These are phyloP conservation scores for Thunnus thynnus DNA, from an alignment of 2,113 vertebrate species.

Conservation along the genomic window DNA sequence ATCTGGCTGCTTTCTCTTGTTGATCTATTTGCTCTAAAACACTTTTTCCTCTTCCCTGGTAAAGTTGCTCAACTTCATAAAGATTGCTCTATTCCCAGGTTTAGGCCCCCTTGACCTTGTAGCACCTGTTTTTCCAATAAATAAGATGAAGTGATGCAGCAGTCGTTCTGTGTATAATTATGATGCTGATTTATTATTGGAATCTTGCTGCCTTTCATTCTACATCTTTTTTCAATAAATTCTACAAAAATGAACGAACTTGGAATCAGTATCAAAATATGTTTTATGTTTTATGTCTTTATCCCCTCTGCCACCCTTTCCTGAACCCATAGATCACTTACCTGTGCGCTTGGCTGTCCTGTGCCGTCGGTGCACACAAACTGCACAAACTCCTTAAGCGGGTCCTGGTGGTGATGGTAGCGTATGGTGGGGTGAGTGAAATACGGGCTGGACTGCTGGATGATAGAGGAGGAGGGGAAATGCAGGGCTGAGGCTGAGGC, in stretches of 20 bases:
- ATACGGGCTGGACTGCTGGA: slow-evolving; percentile 97
- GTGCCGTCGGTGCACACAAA: slow-evolving; percentile 95
- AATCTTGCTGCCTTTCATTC: slow-evolving; percentile 2
- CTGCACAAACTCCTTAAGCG: slow-evolving; percentile 97
- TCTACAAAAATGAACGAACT: not conserved
- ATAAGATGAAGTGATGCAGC: slow-evolving; percentile 5
- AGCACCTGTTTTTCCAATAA: not conserved
- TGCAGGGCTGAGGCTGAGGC: slow-evolving; percentile 96
- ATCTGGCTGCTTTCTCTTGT: slow-evolving; percentile 50
- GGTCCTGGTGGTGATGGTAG: slow-evolving; percentile 97
- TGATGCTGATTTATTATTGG: not conserved
- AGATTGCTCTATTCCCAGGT: slow-evolving; percentile 3
- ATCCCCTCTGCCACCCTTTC: not conserved
- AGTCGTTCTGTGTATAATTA: not conserved
- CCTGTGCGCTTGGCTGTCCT: slow-evolving; percentile 93
- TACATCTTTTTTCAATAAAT: not conserved
- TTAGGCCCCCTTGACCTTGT: slow-evolving; percentile 9
- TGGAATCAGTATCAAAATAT: not conserved
- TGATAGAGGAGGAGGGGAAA: slow-evolving; percentile 97
- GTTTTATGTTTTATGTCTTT: not conserved
- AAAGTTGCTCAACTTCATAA: slow-evolving; percentile 34
- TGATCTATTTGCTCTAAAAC: slow-evolving; percentile 32
- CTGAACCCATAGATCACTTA: slow-evolving; percentile 75
- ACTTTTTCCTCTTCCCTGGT: slow-evolving; percentile 11
- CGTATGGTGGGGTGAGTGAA: slow-evolving; percentile 98